phyloP scores from a whole-genome alignment of 2,797 vertebrate genomes.

The Rhadinocentrus ornatus region DNA sequence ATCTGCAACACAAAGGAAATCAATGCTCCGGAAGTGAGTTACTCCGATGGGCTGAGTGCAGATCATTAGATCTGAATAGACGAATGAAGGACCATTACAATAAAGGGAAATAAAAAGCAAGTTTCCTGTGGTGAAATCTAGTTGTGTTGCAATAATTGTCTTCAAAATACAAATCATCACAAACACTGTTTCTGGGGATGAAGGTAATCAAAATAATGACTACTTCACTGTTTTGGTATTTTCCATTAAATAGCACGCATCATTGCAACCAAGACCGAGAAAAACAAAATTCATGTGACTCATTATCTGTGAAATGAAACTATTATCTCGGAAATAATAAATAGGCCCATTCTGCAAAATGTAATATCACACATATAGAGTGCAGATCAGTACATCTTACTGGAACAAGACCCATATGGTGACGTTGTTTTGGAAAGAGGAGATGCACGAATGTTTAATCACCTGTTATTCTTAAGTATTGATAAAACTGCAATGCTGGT shows the following conservation, averaged over 20 bases:
- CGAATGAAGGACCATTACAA: conserved; percentile 59
- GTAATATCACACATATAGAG: conserved; percentile 57
- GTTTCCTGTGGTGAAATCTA: conserved; percentile 70
- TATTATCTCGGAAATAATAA: conserved; percentile 71
- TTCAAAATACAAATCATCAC: conserved; percentile 52
- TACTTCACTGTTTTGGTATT: conserved; percentile 45
- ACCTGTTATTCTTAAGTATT: conserved; percentile 74
- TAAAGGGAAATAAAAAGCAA: conserved; percentile 64
- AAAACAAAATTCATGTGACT: conserved; percentile 26
- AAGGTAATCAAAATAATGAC: conserved; percentile 62
- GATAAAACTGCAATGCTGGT: conserved; percentile 57
- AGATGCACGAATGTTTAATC: conserved; percentile 70
- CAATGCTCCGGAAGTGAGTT: conserved; percentile 74
- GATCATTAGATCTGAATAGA: conserved; percentile 70
- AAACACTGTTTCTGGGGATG: conserved; percentile 52
- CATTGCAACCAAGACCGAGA: conserved; percentile 26
- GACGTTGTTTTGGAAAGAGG: conserved; percentile 71
- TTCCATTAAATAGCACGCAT: conserved; percentile 48
- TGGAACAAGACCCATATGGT: conserved; percentile 74
- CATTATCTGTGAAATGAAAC: conserved; percentile 69
- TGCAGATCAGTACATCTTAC: conserved; percentile 49
- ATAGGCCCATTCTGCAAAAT: conserved; percentile 60
- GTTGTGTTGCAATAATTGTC: conserved; percentile 36
- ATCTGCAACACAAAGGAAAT: conserved; percentile 75
- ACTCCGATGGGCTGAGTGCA: conserved; percentile 65